Conservation (phyloP, 2,888 invertebrate species). For the Odontocerum albicorne region DNA sequence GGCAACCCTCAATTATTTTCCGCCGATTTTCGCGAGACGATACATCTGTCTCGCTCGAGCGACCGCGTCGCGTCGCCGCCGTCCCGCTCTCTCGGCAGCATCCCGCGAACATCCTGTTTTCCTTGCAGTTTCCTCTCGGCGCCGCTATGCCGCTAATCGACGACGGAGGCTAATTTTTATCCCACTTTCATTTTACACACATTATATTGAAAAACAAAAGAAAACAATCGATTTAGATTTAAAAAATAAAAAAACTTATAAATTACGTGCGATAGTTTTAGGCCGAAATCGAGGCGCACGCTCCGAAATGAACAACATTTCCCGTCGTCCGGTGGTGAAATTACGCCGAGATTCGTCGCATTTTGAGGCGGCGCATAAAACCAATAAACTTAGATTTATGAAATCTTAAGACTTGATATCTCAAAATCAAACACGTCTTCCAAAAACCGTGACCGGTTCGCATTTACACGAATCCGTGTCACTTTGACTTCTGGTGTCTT, state of each 20-base stretch:
- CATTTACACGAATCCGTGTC: conserved; percentile 26
- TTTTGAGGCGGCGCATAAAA: conserved; percentile 5
- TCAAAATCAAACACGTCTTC: conserved; percentile 37
- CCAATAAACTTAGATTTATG: conserved; percentile 5
- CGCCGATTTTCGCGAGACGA: not conserved
- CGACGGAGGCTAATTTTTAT: conserved; percentile 31
- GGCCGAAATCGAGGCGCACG: too few relatives aligned
- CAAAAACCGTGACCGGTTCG: conserved; percentile 24
- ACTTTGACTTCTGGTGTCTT: conserved; percentile 26
- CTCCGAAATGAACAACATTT: too few relatives aligned
- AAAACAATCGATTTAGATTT: too few relatives aligned
- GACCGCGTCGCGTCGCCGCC: not conserved
- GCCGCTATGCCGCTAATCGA: conserved; percentile 31
- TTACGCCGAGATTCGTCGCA: conserved; percentile 3
- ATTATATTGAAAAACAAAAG: too few relatives aligned
- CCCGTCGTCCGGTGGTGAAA: too few relatives aligned
- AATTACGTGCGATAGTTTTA: too few relatives aligned
- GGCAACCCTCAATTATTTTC: conserved; percentile 12
- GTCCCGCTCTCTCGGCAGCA: conserved; percentile 7
- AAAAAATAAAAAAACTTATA: too few relatives aligned
- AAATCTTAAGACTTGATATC: conserved; percentile 13
- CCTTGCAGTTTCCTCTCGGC: conserved; percentile 33
- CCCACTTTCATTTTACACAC: too few relatives aligned
- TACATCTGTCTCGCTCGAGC: conserved; percentile 1
- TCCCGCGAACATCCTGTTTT: conserved; percentile 34